Evolutionary conservation across 30 jellyfish, hydroid and myxozoan species (phyloP), one percentile per base, ranked within the genome.

Genomic region (Mastigias papua): DNA sequence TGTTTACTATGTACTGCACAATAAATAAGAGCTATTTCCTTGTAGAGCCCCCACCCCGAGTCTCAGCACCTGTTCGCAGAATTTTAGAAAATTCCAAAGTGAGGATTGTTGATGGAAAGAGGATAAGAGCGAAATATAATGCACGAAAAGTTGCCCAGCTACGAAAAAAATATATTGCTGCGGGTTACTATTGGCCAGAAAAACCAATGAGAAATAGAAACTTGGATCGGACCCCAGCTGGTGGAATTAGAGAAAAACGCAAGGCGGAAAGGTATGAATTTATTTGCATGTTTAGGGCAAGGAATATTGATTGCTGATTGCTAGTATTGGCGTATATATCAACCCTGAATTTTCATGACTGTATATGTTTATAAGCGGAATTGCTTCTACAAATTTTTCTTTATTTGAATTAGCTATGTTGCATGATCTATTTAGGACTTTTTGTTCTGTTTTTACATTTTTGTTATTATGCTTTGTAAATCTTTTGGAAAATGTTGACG

Each of bases 101-200:
- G 23, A 68, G 88, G 35, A 28, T 8, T 25, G 96, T 87, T 9
- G 71, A 87, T 87, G 96, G 96, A 15, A 33, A 17, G 37, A 31
- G 31, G n/a, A 26, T 76, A 16, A 54, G 58, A 20, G 91, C 98
- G 29, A 82, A 82, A 73, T 73, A 89, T 69, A 74, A 69, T 33
- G 93, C 88, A n/a, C 74, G 94, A 65, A 42, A 63, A 42, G 77
- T 93, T 32, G 97, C 96, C 9, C 78, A 29, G 46, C 80, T 85
- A 22, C 85, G 97, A 42, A 81, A 82, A 61, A 81, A 89, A 58
- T 77, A 89, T 61, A 93, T 93, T 26, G 79, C 86, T 22, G 93
- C 84, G 25, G 97, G 98, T 0, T 92, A 93, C 74, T 93, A 93
- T 73, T 93, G 95, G 91, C 98, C 98, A 2, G 93, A 80, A 28